phyloP scores from a whole-genome alignment of 1,140 invertebrate genomes.

The Colletes latitarsis region DNA sequence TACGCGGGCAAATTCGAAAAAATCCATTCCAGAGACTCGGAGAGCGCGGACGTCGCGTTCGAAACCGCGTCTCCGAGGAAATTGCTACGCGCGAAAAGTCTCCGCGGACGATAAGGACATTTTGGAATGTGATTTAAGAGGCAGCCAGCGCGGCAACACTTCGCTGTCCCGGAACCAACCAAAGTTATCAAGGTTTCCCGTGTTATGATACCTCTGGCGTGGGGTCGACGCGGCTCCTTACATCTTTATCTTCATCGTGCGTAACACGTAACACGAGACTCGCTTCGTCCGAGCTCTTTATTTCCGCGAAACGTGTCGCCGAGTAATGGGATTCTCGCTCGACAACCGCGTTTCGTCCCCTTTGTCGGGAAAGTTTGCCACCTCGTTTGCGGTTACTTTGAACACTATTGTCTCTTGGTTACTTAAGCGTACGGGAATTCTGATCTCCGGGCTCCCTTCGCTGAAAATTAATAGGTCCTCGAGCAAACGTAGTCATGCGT shows the following conservation, averaged over 20 bases:
- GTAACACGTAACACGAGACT: background rate
- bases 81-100: background rate
- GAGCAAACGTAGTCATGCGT: no score
- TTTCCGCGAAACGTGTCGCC: background rate
- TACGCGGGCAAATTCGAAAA: background rate
- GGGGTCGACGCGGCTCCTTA: background rate
- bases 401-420: background rate
- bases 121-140: conserved; percentile 26
- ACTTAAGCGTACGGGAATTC: background rate
- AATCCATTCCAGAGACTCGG: background rate
- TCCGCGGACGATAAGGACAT: conserved; percentile 3
- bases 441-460: no score
- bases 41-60: background rate
- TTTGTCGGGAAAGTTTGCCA: background rate
- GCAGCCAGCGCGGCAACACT: background rate
- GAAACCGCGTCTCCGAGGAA: background rate
- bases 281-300: background rate
- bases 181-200: conserved; percentile 13
- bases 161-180: background rate
- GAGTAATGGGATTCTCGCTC: background rate
- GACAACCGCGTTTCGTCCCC: background rate
- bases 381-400: background rate
- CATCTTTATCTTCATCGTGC: background rate
- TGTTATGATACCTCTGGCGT: conserved; percentile 22
- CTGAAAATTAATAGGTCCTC: no score